Evolutionary conservation across 2,888 invertebrate genomes (phyloP), one percentile per base, ranked within the genome.

Genomic region (Norana najaformis): DNA sequence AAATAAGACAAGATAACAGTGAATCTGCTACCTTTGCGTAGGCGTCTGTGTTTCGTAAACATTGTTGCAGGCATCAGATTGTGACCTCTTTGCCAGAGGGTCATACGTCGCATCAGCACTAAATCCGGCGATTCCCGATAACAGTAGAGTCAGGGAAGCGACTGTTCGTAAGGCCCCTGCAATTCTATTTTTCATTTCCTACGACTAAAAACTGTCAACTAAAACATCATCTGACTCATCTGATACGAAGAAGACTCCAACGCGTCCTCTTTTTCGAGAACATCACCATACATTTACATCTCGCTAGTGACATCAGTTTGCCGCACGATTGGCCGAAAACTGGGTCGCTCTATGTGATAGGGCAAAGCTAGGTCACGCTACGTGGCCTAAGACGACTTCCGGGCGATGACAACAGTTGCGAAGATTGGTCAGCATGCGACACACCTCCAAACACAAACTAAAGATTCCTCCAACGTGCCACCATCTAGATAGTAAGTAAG

Each of bases 371-470:
- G 35, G 85, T 35, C 85, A 85, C 85, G 85, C 85, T 20, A 85
- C 85, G 85, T 85, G 85, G 85, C 85, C 37, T 37, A 36, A 85
- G 14, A 85, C 85, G 23, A 85, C 85, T 85, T 85, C 85, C 85
- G 85, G 85, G 0, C 4, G 37, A 85, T 23, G 85, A 36, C 36
- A 85, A 85, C 85, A 85, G 85, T 36, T 36, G 36, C n/a, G 85
- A 36, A 0, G 35, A 85, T 85, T 85, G 85, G 85, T 37, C 85
- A 14, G 18, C 85, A 37, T 20, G 0, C 36, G 85, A 85, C 85
- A 85, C 85, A 85, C 85, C 85, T 85, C 85, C 85, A 35, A 36
- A 23, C 47, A 47, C 23, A 47, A 13, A 69, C 69, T 16, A 69
- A 69, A 69, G 69, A 47, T 14, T n/a, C 69, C 30, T 2, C 16